Percentiles rank a stretch among this genome's conserved stretches.
Evolutionary conservation across 2,113 vertebrate genomes (phyloP).

Genomic region (Vidua chalybeata): DNA sequence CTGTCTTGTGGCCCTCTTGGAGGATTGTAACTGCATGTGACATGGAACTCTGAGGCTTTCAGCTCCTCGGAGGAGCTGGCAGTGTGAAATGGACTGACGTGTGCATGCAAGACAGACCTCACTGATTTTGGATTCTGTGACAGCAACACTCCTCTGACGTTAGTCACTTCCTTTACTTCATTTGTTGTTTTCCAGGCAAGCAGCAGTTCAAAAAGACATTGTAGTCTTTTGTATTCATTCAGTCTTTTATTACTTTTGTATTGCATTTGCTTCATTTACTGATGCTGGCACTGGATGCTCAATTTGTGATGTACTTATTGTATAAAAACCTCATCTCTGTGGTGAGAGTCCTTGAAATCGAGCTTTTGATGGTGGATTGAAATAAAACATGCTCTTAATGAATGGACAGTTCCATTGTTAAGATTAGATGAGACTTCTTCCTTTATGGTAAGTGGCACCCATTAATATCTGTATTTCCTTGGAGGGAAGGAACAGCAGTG

Average conservation of each 20-base stretch:
- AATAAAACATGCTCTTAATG: constrained; percentile 1
- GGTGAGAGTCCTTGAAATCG: background rate
- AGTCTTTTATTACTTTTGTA: background rate
- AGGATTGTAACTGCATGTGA: fast-evolving
- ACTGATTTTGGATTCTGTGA: background rate
- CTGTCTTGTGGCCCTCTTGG: background rate
- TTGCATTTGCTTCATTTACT: background rate
- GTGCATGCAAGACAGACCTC: background rate
- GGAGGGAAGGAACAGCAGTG: background rate
- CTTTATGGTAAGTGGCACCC: background rate
- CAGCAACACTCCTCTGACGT: background rate
- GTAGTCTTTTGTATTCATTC: background rate
- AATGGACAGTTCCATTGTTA: background rate
- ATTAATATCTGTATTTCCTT: background rate
- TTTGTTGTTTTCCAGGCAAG: background rate
- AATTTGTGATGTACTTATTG: background rate
- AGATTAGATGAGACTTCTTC: background rate
- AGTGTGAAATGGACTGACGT: background rate
- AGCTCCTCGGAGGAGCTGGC: background rate
- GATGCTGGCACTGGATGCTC: background rate
- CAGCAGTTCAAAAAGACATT: background rate
- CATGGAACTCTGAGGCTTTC: background rate
- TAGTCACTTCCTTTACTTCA: background rate
- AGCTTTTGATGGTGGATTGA: constrained; percentile 7
- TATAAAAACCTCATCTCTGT: background rate